Base-by-base conservation (phyloP, 2,113 vertebrate species). In the Aegithalos caudatus region DNA sequence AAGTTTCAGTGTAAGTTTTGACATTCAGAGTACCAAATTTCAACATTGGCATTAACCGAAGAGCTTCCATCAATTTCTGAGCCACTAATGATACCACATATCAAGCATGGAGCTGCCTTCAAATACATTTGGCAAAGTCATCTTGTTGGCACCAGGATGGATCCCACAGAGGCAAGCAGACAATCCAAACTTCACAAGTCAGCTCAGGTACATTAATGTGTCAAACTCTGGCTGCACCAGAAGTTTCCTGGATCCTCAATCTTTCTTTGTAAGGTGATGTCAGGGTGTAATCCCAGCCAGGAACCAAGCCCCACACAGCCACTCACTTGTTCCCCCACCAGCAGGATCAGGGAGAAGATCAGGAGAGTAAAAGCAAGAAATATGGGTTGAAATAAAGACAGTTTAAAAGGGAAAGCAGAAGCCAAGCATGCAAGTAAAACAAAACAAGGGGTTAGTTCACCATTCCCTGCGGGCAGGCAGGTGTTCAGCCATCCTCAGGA, bases 271-370 rank as follows among this genome's bases (percentile, higher is more conserved):
- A 29, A 24, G 33, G 23, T 4, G 1, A 3, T 38, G 16, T 4
- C 0, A 2, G 13, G 17, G 14, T 37, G 57, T 70, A 33, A 56
- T 6, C 35, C 25, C 35, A 28, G 54, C 14, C 48, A 77, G 48
- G 12, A 56, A 2, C 12, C 40, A 33, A 62, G 31, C 48, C 42
- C 27, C 18, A 15, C 0, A 0, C 50, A 64, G 25, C 25, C 17
- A 31, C 16, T 42, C 29, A 6, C 21, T 40, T 17, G 2, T 10
- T 54, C 14, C 12, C 29, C 22, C 42, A 42, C 14, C 31, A 48
- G 40, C 20, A 47, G 25, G 18, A 42, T 53, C 54, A n/a, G 29
- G 79, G n/a, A 67, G 44, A 50, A 50, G 25, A 40, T 23, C 15
- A 14, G 22, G 18, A 54, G 17, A 40, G 35, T 20, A 61, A 90